Conservation (phyloP, 1,140 invertebrate species). For the Papilio aristodemus region DNA sequence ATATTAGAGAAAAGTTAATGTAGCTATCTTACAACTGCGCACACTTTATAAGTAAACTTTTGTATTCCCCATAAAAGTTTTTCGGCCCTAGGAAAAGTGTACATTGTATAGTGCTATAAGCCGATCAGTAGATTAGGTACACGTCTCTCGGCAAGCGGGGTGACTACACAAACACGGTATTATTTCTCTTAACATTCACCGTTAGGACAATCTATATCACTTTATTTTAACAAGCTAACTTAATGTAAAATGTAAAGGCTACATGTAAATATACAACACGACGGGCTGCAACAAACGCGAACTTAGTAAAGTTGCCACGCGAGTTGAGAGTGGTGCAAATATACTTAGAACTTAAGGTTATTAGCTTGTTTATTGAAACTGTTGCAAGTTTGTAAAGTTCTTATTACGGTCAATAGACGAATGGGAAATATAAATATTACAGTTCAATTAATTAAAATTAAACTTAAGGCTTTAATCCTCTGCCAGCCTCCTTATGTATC, state of each 20-base stretch:
- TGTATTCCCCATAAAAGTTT: not conserved
- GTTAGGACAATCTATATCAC: not conserved
- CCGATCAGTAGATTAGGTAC: too few relatives aligned
- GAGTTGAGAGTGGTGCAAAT: constrained; percentile 3
- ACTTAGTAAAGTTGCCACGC: not conserved
- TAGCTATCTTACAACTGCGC: too few relatives aligned
- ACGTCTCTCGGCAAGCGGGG: not conserved
- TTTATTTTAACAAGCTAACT: constrained; percentile 5
- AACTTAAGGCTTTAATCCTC: too few relatives aligned
- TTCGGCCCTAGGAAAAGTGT: not conserved
- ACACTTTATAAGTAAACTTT: too few relatives aligned
- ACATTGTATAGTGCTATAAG: too few relatives aligned
- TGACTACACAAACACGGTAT: not conserved
- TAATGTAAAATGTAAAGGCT: constrained; percentile 1
- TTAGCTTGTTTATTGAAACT: constrained; percentile 21
- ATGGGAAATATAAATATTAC: too few relatives aligned
- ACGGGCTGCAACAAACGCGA: not conserved
- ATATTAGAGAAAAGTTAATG: too few relatives aligned
- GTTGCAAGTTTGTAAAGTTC: not conserved
- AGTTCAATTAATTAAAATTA: too few relatives aligned
- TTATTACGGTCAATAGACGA: not conserved
- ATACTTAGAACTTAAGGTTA: constrained; percentile 7
- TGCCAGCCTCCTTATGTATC: too few relatives aligned
- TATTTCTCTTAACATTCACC: not conserved
- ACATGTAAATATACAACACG: constrained; percentile 8